Conservation (phyloP, 2,797 vertebrate species). For the Manis pentadactyla region DNA sequence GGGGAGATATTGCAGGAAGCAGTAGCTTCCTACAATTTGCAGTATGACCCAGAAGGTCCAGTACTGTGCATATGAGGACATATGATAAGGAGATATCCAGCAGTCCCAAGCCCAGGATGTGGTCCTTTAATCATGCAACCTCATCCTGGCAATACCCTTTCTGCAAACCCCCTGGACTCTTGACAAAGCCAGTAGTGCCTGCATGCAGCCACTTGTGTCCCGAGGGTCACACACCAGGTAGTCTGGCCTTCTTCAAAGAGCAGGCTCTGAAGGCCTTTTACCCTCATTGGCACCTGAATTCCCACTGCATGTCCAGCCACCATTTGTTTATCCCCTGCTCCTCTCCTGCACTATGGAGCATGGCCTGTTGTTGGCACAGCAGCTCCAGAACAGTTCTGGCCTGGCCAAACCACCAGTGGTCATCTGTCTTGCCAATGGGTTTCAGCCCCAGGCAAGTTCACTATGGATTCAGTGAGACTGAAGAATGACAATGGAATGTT, state of each 20-base stretch:
- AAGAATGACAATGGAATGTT: too few relatives aligned
- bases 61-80: neutral
- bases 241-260: neutral
- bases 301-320: too few relatives aligned
- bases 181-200: neutral
- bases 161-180: neutral
- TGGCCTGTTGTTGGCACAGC: neutral
- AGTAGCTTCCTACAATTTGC: neutral
- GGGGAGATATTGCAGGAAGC: neutral
- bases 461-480: too few relatives aligned
- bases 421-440: neutral
- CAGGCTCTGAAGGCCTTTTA: neutral
- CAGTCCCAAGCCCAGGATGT: too few relatives aligned
- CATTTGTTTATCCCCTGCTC: neutral
- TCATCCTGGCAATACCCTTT: neutral
- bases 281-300: neutral
- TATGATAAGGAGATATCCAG: neutral
- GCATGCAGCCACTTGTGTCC: neutral
- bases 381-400: neutral
- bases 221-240: neutral
- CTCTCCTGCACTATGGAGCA: accelerated
- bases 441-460: too few relatives aligned
- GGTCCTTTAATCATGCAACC: neutral
- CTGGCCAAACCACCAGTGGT: neutral
- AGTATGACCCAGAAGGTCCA: neutral